A percentile compares a stretch with the other conserved stretches of the same genome.
These are phyloP conservation scores for Drosophila persimilis DNA, from an alignment of 1,140 invertebrate genomes.

Conservation along the genomic window DNA sequence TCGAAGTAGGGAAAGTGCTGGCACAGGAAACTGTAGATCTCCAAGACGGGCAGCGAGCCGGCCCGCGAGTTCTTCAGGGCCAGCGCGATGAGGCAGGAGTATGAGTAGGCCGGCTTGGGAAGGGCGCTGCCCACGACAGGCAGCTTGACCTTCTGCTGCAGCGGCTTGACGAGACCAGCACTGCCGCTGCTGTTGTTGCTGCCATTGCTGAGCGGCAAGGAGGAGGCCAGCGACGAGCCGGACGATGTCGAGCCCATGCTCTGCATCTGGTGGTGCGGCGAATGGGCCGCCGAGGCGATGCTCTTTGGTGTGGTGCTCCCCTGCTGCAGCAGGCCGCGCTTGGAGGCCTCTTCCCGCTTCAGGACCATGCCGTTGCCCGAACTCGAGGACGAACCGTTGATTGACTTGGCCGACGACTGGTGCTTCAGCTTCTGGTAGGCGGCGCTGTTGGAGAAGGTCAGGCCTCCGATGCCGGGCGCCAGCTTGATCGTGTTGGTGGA, in stretches of 20 bases:
- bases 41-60: slow-evolving; percentile 97
- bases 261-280: slow-evolving; percentile 66
- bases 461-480: slow-evolving; percentile 78
- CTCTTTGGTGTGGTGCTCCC: slow-evolving; percentile 70
- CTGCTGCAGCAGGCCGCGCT: slow-evolving; percentile 57
- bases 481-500: slow-evolving; percentile 75
- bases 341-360: slow-evolving; percentile 62
- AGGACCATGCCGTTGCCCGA: slow-evolving; percentile 53
- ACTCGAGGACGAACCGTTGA: slow-evolving; percentile 32
- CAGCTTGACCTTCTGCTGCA: slow-evolving; percentile 84
- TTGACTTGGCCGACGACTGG: slow-evolving; percentile 54
- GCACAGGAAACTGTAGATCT: slow-evolving; percentile 99
- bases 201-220: slow-evolving; percentile 29
- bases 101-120: slow-evolving; percentile 98
- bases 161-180: slow-evolving; percentile 74
- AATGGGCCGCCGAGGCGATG: slow-evolving; percentile 71
- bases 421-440: slow-evolving; percentile 81
- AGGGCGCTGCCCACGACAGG: slow-evolving; percentile 87
- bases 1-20: slow-evolving; percentile 99
- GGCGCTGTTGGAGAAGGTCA: slow-evolving; percentile 81
- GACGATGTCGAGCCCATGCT: slow-evolving; percentile 59
- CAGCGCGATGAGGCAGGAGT: slow-evolving; percentile 98
- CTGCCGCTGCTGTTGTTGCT: slow-evolving; percentile 46
- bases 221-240: slow-evolving; percentile 46
- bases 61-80: slow-evolving; percentile 97